phyloP scores from a whole-genome alignment of 2,797 vertebrate genomes.

The Lacerta agilis region DNA sequence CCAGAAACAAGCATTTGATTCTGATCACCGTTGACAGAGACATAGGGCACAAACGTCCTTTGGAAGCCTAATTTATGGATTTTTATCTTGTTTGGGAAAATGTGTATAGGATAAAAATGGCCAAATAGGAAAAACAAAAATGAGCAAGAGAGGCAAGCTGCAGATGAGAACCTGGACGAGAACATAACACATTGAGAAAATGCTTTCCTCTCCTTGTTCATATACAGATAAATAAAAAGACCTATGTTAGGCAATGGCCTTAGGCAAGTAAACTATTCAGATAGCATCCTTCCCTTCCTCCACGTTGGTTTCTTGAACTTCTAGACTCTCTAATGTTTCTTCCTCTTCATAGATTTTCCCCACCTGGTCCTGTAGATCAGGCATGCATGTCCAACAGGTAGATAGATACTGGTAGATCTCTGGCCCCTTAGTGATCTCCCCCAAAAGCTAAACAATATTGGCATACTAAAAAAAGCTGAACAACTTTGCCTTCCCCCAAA shows the following conservation, averaged over 20 bases:
- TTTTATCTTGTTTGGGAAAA: constrained; percentile 71
- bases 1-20: constrained; percentile 67
- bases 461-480: no score
- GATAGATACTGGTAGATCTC: no score
- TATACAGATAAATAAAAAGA: constrained; percentile 35
- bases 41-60: constrained; percentile 63
- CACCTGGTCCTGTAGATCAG: neutral
- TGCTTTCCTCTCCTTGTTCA: no score
- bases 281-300: neutral
- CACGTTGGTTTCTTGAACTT: no score
- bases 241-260: constrained; percentile 20
- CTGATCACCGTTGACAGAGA: constrained; percentile 75
- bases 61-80: constrained; percentile 68
- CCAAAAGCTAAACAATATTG: no score
- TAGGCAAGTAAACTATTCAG: neutral
- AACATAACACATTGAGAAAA: constrained; percentile 53
- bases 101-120: constrained; percentile 64
- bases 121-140: constrained; percentile 64
- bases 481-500: no score
- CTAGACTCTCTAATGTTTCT: neutral
- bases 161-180: constrained; percentile 58
- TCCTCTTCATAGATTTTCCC: neutral
- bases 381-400: no score
- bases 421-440: no score
- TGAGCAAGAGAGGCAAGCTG: constrained; percentile 54